These are phyloP conservation scores for Gambusia holbrooki DNA, from an alignment of 2,113 vertebrate genomes.

Conservation along the genomic window DNA sequence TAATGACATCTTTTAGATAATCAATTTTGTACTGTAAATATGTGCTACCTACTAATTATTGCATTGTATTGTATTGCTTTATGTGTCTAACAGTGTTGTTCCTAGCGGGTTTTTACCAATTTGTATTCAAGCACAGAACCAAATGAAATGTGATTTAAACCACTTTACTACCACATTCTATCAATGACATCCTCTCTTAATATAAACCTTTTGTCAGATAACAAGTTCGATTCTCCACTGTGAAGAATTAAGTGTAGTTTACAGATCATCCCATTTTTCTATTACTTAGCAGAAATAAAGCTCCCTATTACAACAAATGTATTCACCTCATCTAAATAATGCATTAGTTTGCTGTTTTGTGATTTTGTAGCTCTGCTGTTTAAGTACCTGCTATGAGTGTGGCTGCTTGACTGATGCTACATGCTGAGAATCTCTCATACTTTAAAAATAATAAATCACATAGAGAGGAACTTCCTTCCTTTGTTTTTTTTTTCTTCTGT, in stretches of 20 bases:
- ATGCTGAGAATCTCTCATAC: slow-evolving; percentile 15
- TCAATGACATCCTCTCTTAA: not conserved
- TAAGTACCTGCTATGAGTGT: slow-evolving; percentile 39
- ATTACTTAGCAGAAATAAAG: slow-evolving; percentile 52
- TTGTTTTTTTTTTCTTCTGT: slow-evolving; percentile 53
- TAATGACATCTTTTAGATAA: not conserved
- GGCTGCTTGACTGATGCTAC: slow-evolving; percentile 11
- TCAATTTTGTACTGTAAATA: not conserved
- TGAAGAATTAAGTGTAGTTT: slow-evolving; percentile 20
- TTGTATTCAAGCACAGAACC: no score
- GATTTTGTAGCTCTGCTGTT: slow-evolving; percentile 43
- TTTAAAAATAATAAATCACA: slow-evolving; percentile 36
- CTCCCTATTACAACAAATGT: slow-evolving; percentile 59
- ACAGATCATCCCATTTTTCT: slow-evolving; percentile 28
- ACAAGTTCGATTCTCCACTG: slow-evolving; percentile 18
- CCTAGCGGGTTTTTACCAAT: not conserved
- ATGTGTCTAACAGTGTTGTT: not conserved
- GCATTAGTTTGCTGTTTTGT: slow-evolving; percentile 52
- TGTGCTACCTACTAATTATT: no score
- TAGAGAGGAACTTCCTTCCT: slow-evolving; percentile 13
- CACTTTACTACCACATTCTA: not conserved
- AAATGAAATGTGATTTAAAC: not conserved
- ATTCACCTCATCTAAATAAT: slow-evolving; percentile 48
- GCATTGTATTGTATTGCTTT: not conserved
- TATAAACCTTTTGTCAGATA: not conserved